Base-by-base conservation (phyloP, 1,140 invertebrate species). In the Drosophila chauvacae region DNA sequence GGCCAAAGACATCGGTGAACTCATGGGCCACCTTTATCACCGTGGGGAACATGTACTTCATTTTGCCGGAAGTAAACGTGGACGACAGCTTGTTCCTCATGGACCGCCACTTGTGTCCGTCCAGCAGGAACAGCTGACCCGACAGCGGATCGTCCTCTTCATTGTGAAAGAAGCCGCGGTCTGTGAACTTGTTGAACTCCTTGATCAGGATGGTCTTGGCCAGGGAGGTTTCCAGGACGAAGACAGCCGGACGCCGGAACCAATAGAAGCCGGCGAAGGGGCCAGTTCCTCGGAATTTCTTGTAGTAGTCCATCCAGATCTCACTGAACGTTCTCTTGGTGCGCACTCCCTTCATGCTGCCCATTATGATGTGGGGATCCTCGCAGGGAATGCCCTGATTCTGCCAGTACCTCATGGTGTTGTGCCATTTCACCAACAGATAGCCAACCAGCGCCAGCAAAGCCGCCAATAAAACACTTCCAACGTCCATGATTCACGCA, bases 201-300 rank as follows among this genome's bases (percentile, higher is more conserved):
- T 94, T 95, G 5, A 94, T 93, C 26, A 96, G 73, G 7, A 96
- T 93, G 30, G 93, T 83, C 77, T 95, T 95, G 0, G 95, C 93
- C 2, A 96, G 80, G 7, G 94, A 93, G 0, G 94, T 92, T 77
- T 96, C 94, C 42, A 93, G 86, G 6, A 94, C 76, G 4, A 93
- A 90, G n/a, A 93, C 76, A 3, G 92, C 81, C 0, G 94, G 94
- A 3, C 93, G 92, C 4, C 91, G 82, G 75, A 93, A 83, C 47
- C 81, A 91, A 80, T 91, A 94, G 37, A 92, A 91, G 23, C 93
- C 93, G 3, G 57, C 86, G 53, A 92, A 92, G 3, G 91, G 91
- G 28, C 85, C 85, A 7, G 70, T 83, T 14, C 80, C 77, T 7
- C 87, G 82, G 4, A 91, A 90, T 60, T 93, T 90, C 0, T 83